Percentiles rank a stretch among this genome's conserved stretches.
Conservation (phyloP, 2,888 invertebrate species). For the Lydus trimaculatus region DNA sequence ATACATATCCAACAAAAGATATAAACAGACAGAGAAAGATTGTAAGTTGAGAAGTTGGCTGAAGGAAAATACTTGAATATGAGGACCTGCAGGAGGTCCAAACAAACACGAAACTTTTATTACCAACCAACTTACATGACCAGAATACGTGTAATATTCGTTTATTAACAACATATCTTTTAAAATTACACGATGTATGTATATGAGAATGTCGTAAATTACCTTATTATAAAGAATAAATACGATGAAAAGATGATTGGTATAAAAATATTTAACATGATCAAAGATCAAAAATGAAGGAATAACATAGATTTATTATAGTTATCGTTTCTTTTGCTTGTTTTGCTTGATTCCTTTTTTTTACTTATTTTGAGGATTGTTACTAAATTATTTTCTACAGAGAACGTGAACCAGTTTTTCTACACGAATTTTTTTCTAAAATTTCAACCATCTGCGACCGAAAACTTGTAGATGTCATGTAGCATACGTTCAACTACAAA, state of each 20-base stretch:
- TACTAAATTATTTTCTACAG: not conserved
- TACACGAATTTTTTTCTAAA: not conserved
- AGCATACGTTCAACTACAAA: not conserved
- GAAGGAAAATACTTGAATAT: constrained; percentile 41
- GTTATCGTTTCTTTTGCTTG: not conserved
- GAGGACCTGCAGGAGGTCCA: constrained; percentile 46
- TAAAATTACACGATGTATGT: constrained; percentile 23
- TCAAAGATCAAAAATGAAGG: not conserved
- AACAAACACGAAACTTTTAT: constrained; percentile 50
- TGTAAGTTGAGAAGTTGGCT: constrained; percentile 52
- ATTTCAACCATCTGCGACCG: not conserved
- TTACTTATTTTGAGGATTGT: not conserved
- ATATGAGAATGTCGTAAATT: constrained; percentile 28
- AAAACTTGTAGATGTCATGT: not conserved
- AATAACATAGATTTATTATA: not conserved
- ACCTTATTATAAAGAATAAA: constrained; percentile 8
- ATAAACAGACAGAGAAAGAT: constrained; percentile 40
- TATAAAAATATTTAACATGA: constrained; percentile 7
- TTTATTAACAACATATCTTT: constrained; percentile 45
- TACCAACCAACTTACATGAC: constrained; percentile 43
- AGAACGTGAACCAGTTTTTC: not conserved
- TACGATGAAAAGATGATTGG: constrained; percentile 6
- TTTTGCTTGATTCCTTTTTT: no score
- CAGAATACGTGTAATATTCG: constrained; percentile 43
- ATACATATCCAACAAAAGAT: constrained; percentile 47